phyloP scores from a whole-genome alignment of 2,113 vertebrate genomes.

The Shinisaurus crocodilurus region DNA sequence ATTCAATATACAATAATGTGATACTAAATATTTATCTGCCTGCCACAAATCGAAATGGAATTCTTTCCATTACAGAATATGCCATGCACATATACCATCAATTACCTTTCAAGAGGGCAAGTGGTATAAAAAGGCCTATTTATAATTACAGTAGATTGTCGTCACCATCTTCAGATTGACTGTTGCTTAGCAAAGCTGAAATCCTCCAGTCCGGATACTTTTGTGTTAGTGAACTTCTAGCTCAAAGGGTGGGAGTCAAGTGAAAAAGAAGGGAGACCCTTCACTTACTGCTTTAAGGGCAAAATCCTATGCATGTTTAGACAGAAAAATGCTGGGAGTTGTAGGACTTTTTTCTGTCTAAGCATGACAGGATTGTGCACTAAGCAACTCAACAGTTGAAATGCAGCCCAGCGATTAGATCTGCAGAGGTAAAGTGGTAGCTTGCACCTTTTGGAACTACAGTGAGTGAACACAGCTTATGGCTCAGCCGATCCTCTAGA shows the following conservation, averaged over 20 bases:
- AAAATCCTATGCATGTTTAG: background rate
- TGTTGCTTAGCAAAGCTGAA: background rate
- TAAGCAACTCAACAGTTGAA: background rate
- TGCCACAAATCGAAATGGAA: background rate
- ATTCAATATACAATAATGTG: background rate
- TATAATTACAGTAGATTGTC: conserved; percentile 2
- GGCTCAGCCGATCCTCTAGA: background rate
- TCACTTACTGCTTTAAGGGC: background rate
- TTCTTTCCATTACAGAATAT: background rate
- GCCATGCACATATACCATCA: background rate
- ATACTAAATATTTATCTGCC: background rate
- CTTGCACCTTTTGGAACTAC: background rate
- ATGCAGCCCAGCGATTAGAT: background rate
- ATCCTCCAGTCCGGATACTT: background rate
- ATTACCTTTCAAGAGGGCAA: background rate
- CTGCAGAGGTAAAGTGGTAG: background rate
- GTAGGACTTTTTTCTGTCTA: background rate
- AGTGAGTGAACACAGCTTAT: background rate
- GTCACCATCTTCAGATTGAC: background rate
- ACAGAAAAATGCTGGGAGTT: background rate
- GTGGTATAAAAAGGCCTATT: background rate
- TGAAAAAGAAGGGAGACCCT: background rate
- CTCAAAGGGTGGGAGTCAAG: background rate
- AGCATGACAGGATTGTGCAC: background rate
- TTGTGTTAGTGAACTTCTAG: background rate